Evolutionary conservation across 2,797 vertebrate genomes (phyloP), one percentile per base, ranked within the genome.

Genomic region (Heteromormyrus szaboi): DNA sequence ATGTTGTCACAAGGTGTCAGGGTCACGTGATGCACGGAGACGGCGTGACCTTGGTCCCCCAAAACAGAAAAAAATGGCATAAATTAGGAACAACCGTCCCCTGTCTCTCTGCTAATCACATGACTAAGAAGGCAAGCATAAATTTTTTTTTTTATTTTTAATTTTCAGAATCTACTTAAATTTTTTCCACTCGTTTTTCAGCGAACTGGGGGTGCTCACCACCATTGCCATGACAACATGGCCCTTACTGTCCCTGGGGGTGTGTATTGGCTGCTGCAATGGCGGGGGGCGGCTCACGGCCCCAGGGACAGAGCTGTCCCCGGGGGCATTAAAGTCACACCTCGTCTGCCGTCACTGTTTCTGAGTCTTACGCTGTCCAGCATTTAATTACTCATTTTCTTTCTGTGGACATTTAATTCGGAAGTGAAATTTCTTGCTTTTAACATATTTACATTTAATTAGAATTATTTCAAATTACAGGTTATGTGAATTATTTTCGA

Each of bases 261-360:
- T 50, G 44, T 22, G 17, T 12, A 84, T 44, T 50, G 46, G 81
- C 46, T 46, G 37, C 41, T 81, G 76, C 2, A 17, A 3, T 37
- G 72, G 89, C 87, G 89, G 89, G 87, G 89, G 91, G 92, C 8
- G 17, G 1, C 62, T 12, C 11, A 33, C 12, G 4, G 65, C 65
- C 65, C 11, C 29, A 5, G 11, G 29, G 25, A 68, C 25, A 33
- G 22, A 3, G 0, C 59, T 25, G 22, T 9, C n/a, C 22, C 22
- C 0, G 8, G 59, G 22, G 59, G 22, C 62, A 29, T 33, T 12
- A 11, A 29, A 68, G 59, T 65, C 9, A 62, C 22, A 25, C 59
- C 9, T 37, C 37, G 37, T 11, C 22, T 25, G 59, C 29, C 59
- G 4, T 29, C 8, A 3, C 22, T 65, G 22, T 11, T 25, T 22